phyloP scores from a whole-genome alignment of 2,797 vertebrate species.

The Sebastes glaucus region DNA sequence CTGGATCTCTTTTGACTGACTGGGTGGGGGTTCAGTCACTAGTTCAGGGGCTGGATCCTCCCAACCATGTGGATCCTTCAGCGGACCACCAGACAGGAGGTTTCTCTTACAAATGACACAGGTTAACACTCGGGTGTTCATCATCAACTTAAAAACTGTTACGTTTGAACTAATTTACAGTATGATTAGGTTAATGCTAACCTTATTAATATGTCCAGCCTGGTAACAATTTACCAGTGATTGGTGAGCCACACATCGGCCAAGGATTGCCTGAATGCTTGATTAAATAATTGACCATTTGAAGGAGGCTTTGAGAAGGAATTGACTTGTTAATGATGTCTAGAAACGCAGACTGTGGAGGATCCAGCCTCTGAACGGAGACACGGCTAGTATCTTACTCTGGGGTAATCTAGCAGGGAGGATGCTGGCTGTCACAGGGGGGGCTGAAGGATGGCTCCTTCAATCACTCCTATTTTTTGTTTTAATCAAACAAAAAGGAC shows the following conservation, averaged over 20 bases:
- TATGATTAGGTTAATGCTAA: neutral
- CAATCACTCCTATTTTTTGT: neutral
- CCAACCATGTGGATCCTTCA: neutral
- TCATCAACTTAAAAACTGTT: neutral
- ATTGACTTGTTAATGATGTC: neutral
- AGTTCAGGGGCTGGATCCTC: neutral
- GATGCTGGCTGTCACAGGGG: neutral
- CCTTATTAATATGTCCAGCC: neutral
- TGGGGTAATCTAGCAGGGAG: neutral
- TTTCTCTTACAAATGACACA: too few relatives aligned
- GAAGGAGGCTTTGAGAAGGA: neutral
- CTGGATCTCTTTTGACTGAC: neutral
- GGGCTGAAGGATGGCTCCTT: too few relatives aligned
- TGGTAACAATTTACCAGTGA: neutral
- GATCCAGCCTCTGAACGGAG: constrained; percentile 13
- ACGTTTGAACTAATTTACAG: neutral
- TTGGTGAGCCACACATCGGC: neutral
- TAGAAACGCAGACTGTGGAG: neutral
- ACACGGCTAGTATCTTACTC: neutral
- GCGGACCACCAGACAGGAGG: too few relatives aligned
- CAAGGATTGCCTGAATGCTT: neutral
- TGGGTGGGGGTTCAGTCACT: neutral
- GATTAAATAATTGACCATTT: neutral
- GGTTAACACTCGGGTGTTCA: too few relatives aligned
- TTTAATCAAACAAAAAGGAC: neutral